phyloP scores from a whole-genome alignment of 2,113 vertebrate species.

The Thalassarche chlororhynchos region DNA sequence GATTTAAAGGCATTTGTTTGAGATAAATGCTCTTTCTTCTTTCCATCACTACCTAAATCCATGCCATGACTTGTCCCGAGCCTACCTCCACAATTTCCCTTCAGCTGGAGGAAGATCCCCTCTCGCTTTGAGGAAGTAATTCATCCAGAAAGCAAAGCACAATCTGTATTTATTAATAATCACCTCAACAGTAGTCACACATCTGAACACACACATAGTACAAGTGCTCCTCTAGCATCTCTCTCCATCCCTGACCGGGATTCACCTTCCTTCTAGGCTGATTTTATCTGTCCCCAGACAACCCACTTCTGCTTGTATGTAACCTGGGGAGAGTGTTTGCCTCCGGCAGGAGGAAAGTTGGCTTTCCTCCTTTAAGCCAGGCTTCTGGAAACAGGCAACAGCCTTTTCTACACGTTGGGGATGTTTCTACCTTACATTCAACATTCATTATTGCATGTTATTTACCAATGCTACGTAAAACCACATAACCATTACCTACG shows the following conservation, averaged over 20 bases:
- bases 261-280: background rate
- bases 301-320: background rate
- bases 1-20: background rate
- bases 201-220: background rate
- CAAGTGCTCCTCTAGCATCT: background rate
- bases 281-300: background rate
- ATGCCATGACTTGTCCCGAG: rapidly evolving
- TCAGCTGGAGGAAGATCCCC: background rate
- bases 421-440: background rate
- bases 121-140: background rate
- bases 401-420: background rate
- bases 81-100: background rate
- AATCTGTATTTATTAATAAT: background rate
- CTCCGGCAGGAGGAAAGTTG: background rate
- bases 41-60: background rate
- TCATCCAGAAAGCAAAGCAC: background rate
- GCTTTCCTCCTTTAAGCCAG: background rate
- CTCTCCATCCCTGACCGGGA: background rate
- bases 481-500: background rate
- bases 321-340: background rate
- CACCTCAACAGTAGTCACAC: background rate
- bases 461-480: background rate
- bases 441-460: background rate
- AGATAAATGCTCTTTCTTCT: background rate
- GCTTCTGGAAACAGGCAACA: background rate